These are phyloP conservation scores for Bungarus multicinctus DNA, from an alignment of 2,113 vertebrate genomes.

Conservation along the genomic window DNA sequence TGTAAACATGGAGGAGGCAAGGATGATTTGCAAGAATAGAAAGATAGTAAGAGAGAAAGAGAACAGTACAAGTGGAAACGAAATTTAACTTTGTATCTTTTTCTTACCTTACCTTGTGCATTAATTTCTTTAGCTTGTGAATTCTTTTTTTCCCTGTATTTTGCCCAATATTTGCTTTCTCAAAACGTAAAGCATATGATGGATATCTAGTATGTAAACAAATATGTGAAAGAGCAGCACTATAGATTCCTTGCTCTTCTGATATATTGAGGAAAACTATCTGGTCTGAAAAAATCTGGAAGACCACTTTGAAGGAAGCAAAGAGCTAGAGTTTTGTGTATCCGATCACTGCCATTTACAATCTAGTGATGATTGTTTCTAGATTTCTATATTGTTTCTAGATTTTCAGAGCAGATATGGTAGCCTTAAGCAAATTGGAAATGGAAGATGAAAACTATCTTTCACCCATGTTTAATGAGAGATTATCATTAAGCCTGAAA, in stretches of 20 bases:
- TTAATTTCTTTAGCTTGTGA: neutral
- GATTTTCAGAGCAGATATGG: neutral
- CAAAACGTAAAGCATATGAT: neutral
- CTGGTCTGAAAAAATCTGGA: neutral
- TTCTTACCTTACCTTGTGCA: neutral
- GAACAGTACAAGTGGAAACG: neutral
- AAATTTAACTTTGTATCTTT: neutral
- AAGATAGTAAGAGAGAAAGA: neutral
- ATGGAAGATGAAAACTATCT: neutral
- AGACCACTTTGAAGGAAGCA: neutral
- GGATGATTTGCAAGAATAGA: neutral
- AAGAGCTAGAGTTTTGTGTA: neutral
- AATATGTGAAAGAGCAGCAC: neutral
- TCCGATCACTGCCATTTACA: neutral
- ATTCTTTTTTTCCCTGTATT: neutral
- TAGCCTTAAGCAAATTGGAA: neutral
- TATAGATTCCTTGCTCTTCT: neutral
- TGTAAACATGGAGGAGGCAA: neutral
- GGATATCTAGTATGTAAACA: neutral
- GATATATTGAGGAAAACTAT: neutral
- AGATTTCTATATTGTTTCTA: too few species aligned
- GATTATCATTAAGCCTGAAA: neutral
- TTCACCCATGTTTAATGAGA: neutral
- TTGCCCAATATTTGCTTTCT: neutral
- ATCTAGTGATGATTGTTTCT: neutral